Evolutionary conservation across 2,113 vertebrate species (phyloP), one percentile per base, ranked within the genome.

Genomic region (Notarius quadriscutis): DNA sequence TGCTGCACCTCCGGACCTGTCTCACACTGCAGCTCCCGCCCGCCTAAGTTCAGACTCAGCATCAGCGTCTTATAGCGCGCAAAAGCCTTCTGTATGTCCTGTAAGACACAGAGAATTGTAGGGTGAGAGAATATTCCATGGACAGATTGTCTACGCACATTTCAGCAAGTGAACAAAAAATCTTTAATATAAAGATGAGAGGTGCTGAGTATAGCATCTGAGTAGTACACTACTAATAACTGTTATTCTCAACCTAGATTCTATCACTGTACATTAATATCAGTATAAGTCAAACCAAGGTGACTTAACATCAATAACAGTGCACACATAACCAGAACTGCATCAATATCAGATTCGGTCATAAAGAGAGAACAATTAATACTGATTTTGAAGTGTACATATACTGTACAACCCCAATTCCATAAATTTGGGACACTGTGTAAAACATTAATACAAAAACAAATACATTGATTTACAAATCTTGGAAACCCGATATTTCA

Each of bases 51-150:
- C 63, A 95, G 88, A 0, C 96, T 97, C 88, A 95, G 94, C 93
- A 98, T 88, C 84, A 95, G 86, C 0, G 96, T 93, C 91, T 97
- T 97, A 93, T 97, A 96, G 92, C 91, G 93, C 3, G 96, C 91
- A 87, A 97, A 97, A 50, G 86, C 91, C 91, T 95, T 97, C 81
- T 97, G 90, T 89, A 95, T 93, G 86, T 97, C 96, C 98, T 99
- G 89, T 1, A 58, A 14, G 4, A 80, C 5, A 34, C 12, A 25
- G 17, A 85, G 8, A 10, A 67, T 30, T 57, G n/a, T 18, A 67
- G 25, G 25, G 20, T 67, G 18, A 81, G 11, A 65, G 53, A 65
- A 58, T 9, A 7, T 10, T 22, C 25, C 10, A 48, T 34, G 2
- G n/a, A 17, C 1, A n/a, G 7, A 15, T 57, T 5, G 25, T 80